Evolutionary conservation across 2,113 vertebrate species (phyloP).

Genomic region (Hyaena hyaena): DNA sequence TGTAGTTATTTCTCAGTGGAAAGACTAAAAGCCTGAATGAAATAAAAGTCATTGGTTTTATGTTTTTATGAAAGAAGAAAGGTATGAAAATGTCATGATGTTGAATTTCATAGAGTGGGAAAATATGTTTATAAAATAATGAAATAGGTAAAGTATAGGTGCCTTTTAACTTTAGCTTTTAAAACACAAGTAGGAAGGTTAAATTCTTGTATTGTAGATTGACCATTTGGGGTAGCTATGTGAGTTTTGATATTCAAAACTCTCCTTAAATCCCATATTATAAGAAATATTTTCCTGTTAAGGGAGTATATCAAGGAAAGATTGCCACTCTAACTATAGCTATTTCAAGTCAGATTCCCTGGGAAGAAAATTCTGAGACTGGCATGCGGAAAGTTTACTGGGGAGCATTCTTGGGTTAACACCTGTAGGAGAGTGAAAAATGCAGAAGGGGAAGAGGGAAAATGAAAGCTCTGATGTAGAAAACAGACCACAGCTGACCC

Average conservation of each 20-base stretch:
- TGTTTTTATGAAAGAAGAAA: conserved; percentile 44
- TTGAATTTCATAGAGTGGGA: conserved; percentile 12
- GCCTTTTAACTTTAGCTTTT: conserved; percentile 32
- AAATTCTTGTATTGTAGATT: conserved; percentile 55
- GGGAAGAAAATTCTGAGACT: conserved; percentile 17
- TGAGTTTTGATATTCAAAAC: conserved; percentile 48
- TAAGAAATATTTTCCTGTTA: conserved; percentile 32
- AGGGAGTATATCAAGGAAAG: conserved; percentile 28
- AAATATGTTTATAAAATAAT: conserved; percentile 34
- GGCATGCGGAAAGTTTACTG: neutral
- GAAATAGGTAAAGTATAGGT: neutral
- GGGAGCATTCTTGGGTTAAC: neutral
- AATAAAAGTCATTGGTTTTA: neutral
- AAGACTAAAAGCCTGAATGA: neutral
- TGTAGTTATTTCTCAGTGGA: conserved; percentile 36
- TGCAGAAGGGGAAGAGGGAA: neutral
- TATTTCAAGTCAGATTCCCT: neutral
- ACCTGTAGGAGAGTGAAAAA: neutral
- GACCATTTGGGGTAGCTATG: neutral
- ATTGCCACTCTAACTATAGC: neutral
- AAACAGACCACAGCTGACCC: neutral
- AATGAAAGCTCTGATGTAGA: neutral
- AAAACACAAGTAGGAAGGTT: conserved; percentile 3
- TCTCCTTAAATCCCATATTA: neutral
- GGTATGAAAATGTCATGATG: neutral